Base-by-base conservation (phyloP, 2,113 vertebrate genomes). In the Tapirus terrestris region DNA sequence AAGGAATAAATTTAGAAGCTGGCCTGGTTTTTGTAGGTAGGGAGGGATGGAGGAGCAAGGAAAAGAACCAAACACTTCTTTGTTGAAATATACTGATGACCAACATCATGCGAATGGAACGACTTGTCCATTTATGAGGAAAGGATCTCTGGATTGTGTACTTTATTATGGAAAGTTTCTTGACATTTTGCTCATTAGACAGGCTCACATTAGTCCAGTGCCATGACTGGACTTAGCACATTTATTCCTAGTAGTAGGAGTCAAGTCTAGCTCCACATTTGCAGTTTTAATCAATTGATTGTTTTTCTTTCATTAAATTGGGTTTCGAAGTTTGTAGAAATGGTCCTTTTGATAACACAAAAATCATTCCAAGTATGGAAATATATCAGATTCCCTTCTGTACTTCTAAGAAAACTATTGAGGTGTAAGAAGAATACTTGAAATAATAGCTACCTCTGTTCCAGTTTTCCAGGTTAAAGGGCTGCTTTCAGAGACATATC, bases 291-390 rank as follows among this genome's bases (percentile, higher is more conserved):
- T 89, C 33, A 43, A 10, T 1, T 33, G 31, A 88, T 48, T 13
- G 12, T 36, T 31, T 68, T 63, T 31, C 23, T 72, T 67, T 87
- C 1, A 75, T 72, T 83, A 72, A 60, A 60, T 18, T 61, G 8
- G 16, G 33, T 60, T 96, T 80, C 56, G 29, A 45, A 58, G 33
- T 80, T 95, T 88, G 23, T n/a, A 77, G 48, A 95, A 56, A 27
- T 43, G 27, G 1, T 58, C 27, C 4, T 36, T 93, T 85, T 80
- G 18, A 58, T 63, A 58, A 65, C 29, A 39, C 13, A 70, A 43
- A 33, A 67, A 13, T 53, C 11, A 45, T 33, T 86, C 12, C 61
- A 56, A 33, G 1, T 33, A 58, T n/a, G 36, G 2, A 20, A 75
- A 65, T 29, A 68, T 77, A 23, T 17, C 2, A 11, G 2, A 11